Evolutionary conservation across 2,888 invertebrate species (phyloP).

Genomic region (Pristionchus maxplancki): DNA sequence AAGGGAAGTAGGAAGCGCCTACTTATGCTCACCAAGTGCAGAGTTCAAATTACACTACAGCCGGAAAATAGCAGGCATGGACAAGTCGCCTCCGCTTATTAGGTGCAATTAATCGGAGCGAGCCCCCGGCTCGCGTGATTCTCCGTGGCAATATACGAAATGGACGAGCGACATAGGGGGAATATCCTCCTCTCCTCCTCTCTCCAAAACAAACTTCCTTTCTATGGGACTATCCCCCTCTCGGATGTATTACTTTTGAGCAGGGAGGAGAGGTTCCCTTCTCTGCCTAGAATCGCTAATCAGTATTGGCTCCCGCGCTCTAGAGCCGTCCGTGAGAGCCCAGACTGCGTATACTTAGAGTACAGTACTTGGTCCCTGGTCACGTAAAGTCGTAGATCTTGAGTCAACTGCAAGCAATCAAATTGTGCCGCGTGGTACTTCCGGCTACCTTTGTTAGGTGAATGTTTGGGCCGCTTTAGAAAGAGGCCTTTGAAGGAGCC

Average conservation of each 20-base stretch:
- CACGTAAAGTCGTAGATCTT: neutral
- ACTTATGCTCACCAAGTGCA: neutral
- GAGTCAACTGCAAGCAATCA: neutral
- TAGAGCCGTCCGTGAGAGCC: neutral
- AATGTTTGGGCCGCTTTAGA: neutral
- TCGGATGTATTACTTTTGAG: slow-evolving; percentile 32
- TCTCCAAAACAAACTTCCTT: slow-evolving; percentile 36
- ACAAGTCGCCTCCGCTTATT: slow-evolving; percentile 10
- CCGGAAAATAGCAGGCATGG: neutral
- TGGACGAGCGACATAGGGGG: neutral
- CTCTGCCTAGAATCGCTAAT: neutral
- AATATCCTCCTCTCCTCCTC: neutral
- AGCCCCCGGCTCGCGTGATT: slow-evolving; percentile 4
- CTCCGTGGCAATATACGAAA: slow-evolving; percentile 22
- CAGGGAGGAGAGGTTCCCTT: neutral
- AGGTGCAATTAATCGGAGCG: slow-evolving; percentile 21
- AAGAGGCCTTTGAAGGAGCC: neutral
- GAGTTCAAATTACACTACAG: neutral
- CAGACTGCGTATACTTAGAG: neutral
- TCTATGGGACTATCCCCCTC: slow-evolving; percentile 16
- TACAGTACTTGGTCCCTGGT: neutral
- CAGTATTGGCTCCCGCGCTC: neutral
- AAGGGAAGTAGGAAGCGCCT: neutral
- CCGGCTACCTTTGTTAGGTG: neutral
- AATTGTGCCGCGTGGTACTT: too few species aligned